Conservation (phyloP, 1,140 invertebrate genomes). For the Mactra quadrangularis region DNA sequence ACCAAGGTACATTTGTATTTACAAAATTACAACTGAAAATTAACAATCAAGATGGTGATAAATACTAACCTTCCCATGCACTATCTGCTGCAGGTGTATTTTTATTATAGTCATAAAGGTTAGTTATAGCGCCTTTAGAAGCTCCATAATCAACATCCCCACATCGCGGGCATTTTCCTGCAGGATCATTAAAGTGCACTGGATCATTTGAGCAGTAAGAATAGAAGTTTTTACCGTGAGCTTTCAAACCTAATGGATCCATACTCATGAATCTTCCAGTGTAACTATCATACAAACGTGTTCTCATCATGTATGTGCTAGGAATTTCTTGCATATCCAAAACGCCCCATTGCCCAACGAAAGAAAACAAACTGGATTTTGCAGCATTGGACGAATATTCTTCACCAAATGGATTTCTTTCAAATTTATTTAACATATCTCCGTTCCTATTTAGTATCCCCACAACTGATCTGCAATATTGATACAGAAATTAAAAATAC, state of each 20-base stretch:
- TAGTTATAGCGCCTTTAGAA: not conserved
- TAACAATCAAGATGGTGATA: too few relatives aligned
- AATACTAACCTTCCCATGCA: constrained; percentile 22
- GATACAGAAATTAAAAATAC: too few relatives aligned
- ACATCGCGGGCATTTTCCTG: not conserved
- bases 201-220: constrained; percentile 31
- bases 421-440: constrained; percentile 5
- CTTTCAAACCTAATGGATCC: constrained; percentile 9
- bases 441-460: not conserved
- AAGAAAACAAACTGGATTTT: not conserved
- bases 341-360: constrained; percentile 33
- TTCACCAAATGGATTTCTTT: constrained; percentile 20
- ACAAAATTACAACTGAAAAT: too few relatives aligned
- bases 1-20: too few relatives aligned
- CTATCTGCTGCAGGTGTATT: not conserved
- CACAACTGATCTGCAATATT: constrained; percentile 33
- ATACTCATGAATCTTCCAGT: constrained; percentile 21
- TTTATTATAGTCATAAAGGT: not conserved
- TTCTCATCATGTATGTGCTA: constrained; percentile 3
- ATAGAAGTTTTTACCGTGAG: constrained; percentile 26
- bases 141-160: not conserved
- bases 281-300: constrained; percentile 22
- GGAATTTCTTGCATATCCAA: constrained; percentile 22
- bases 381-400: not conserved
- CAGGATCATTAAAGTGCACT: constrained; percentile 15